phyloP scores from a whole-genome alignment of 2,113 vertebrate species.

The Cromileptes altivelis region DNA sequence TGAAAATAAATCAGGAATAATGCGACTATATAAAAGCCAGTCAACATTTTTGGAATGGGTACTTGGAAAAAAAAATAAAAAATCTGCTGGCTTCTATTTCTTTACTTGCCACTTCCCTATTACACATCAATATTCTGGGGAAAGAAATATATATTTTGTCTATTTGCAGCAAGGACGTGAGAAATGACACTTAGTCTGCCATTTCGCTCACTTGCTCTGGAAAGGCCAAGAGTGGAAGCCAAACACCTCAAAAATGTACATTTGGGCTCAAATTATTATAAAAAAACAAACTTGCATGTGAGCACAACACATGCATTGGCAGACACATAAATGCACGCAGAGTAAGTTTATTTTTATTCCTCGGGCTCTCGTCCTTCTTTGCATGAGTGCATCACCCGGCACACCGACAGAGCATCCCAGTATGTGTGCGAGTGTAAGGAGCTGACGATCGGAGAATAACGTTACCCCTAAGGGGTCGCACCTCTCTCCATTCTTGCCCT shows the following conservation, averaged over 20 bases:
- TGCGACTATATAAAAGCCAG: conserved; percentile 27
- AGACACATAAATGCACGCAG: conserved; percentile 52
- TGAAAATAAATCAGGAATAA: conserved; percentile 38
- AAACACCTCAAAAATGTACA: conserved; percentile 10
- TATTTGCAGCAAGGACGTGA: conserved; percentile 2
- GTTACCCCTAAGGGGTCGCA: conserved; percentile 79
- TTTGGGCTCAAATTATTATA: conserved; percentile 26
- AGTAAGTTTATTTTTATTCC: conserved; percentile 71
- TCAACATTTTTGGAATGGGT: conserved; percentile 32
- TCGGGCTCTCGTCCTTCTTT: conserved; percentile 70
- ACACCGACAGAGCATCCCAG: conserved; percentile 62
- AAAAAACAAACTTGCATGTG: conserved; percentile 23
- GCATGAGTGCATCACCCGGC: conserved; percentile 76
- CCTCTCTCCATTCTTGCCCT: conserved; percentile 69
- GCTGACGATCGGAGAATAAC: conserved; percentile 76
- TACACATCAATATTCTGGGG: not conserved
- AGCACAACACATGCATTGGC: conserved; percentile 37
- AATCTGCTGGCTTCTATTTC: conserved; percentile 21
- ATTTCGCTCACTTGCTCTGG: not conserved
- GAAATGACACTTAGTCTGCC: not conserved
- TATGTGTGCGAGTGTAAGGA: conserved; percentile 63
- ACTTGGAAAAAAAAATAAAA: not conserved
- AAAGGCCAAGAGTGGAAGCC: not conserved
- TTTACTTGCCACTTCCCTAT: not conserved
- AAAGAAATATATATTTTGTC: conserved; percentile 4